These are phyloP conservation scores for Acromyrmex heyeri DNA, from an alignment of 1,140 invertebrate species.

Conservation along the genomic window DNA sequence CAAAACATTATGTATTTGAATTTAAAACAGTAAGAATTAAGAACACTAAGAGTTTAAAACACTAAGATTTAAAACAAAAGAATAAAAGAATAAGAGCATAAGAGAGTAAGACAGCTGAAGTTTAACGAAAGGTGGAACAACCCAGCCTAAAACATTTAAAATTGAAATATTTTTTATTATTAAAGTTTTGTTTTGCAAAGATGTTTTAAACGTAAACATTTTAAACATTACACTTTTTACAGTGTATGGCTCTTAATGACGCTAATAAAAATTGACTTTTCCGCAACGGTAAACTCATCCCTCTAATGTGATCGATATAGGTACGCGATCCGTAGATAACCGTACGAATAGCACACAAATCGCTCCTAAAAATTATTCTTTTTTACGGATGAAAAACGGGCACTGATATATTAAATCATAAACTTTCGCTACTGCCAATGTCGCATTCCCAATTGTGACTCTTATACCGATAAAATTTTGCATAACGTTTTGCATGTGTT, in stretches of 20 bases:
- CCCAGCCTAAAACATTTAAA: too few relatives aligned
- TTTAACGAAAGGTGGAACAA: too few relatives aligned
- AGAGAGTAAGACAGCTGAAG: too few relatives aligned
- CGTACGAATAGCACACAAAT: not conserved
- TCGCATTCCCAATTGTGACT: not conserved
- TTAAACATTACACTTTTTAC: too few relatives aligned
- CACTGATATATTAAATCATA: constrained; percentile 1
- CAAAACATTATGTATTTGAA: too few relatives aligned
- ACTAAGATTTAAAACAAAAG: too few relatives aligned
- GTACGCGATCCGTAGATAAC: not conserved
- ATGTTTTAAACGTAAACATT: too few relatives aligned
- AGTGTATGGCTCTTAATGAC: constrained; percentile 2
- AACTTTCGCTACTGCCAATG: not conserved
- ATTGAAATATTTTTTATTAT: too few relatives aligned
- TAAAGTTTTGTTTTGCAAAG: too few relatives aligned
- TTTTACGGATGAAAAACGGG: not conserved
- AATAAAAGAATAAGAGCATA: too few relatives aligned
- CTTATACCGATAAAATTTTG: not conserved
- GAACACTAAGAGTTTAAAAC: too few relatives aligned
- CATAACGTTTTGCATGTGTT: not conserved
- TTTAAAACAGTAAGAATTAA: too few relatives aligned
- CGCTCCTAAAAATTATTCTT: not conserved
- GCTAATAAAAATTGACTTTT: constrained; percentile 43
- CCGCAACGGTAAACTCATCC: constrained; percentile 11
- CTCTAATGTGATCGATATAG: not conserved